phyloP scores from a whole-genome alignment of 2,888 invertebrate species.

The Orchesellides sinensis region DNA sequence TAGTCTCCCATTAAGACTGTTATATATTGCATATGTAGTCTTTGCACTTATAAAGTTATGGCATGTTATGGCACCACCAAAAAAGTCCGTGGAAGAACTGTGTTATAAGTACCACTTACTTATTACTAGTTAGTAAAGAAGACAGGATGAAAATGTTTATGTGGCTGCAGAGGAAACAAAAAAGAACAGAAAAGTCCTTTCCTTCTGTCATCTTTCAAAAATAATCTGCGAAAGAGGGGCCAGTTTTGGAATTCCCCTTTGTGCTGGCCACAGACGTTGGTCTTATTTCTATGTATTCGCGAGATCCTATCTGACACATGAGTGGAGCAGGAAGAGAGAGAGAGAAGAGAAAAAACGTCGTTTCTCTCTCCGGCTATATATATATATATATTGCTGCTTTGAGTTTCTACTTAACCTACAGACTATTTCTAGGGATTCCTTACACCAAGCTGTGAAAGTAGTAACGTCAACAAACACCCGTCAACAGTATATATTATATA shows the following conservation, averaged over 20 bases:
- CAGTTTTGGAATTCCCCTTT: conserved; percentile 48
- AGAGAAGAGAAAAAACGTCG: no score
- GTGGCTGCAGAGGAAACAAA: conserved; percentile 14
- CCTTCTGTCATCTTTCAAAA: conserved; percentile 22
- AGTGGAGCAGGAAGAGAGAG: conserved; percentile 39
- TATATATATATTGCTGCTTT: no score
- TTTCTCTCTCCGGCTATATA: no score
- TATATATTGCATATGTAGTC: no score
- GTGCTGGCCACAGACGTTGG: conserved; percentile 47
- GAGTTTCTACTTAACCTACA: no score
- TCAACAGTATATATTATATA: no score
- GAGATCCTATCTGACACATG: conserved; percentile 48
- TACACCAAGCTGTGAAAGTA: no score
- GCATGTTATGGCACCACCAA: background rate
- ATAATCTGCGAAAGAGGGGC: conserved; percentile 47
- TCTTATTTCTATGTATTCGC: conserved; percentile 40
- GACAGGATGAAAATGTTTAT: conserved; percentile 19
- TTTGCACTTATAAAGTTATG: background rate
- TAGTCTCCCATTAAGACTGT: conserved; percentile 26
- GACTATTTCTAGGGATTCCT: no score
- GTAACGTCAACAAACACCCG: no score
- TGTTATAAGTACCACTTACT: conserved; percentile 39
- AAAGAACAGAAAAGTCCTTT: background rate
- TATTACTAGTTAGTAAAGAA: conserved; percentile 16
- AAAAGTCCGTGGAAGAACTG: conserved; percentile 2